Evolutionary conservation across 2,888 invertebrate genomes (phyloP), one percentile per base, ranked within the genome.

Genomic region (Tetragonisca angustula): DNA sequence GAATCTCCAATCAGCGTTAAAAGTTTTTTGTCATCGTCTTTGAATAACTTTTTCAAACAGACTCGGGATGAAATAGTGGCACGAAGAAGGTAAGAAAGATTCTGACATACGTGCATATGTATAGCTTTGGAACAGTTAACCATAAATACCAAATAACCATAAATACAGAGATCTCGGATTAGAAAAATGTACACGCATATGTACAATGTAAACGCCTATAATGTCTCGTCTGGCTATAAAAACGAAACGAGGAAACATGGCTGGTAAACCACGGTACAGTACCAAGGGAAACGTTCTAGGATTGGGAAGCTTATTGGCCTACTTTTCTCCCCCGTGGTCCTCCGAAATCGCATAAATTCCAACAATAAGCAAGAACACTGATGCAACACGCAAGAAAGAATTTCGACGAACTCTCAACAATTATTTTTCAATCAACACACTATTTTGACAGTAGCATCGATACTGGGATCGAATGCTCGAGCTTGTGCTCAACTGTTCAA

Each of bases 271-370:
- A 17, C n/a, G 19, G 49, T 43, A 32, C 17, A 32, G 13, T 50
- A 27, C 49, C 64, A 32, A 50, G 73, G n/a, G 27, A 65, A n/a
- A 54, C 19, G 19, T 54, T 64, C 15, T 9, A 49, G 43, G 56
- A 0, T 6, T 15, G 50, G 17, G 19, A 65, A 77, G 72, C 56
- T 56, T 72, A 65, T 71, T 65, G 71, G 27, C 72, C 77, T 78
- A 78, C 72, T 78, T 78, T 78, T 54, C 5, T 17, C 49, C 27
- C 27, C 32, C 43, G n/a, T 65, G n/a, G n/a, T 54, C 50, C 24
- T 56, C 19, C 72, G 32, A 65, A 43, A 59, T 24, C 32, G 15
- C 32, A 24, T 56, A 65, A 59, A 67, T 64, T 78, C 17, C 1
- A 32, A 3, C 32, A 32, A 32, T 32, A n/a, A 36, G 43, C 9